A percentile compares a stretch with the other conserved stretches of the same genome.
Conservation (phyloP, 2,888 invertebrate species). For the Orthonevra nobilis region DNA sequence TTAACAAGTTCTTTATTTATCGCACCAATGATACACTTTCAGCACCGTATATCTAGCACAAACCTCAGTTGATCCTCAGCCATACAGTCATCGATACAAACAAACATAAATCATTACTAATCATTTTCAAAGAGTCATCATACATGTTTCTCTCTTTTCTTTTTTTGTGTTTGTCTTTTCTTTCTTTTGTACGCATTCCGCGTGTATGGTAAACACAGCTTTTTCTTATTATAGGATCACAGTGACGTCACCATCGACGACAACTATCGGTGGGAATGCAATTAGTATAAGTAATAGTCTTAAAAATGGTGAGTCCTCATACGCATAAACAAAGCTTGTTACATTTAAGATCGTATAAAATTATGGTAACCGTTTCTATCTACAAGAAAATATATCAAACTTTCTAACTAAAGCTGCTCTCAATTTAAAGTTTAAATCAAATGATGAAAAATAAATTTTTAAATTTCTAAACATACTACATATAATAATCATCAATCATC, state of each 20-base stretch:
- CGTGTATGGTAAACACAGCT: conserved; percentile 77
- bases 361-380: conserved; percentile 24
- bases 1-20: too few relatives aligned
- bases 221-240: conserved; percentile 80
- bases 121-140: conserved; percentile 46
- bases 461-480: conserved; percentile 53
- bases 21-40: conserved; percentile 26
- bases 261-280: conserved; percentile 75
- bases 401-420: conserved; percentile 41
- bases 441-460: conserved; percentile 40
- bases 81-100: conserved; percentile 32
- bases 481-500: conserved; percentile 45
- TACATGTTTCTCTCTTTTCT: conserved; percentile 58
- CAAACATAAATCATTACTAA: conserved; percentile 42
- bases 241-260: conserved; percentile 79
- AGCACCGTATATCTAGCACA: conserved; percentile 53
- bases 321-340: conserved; percentile 70
- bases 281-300: conserved; percentile 72
- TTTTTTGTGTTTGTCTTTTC: conserved; percentile 39
- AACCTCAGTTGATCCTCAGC: too few relatives aligned
- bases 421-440: conserved; percentile 15
- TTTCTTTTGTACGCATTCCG: conserved; percentile 71
- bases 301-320: conserved; percentile 75
- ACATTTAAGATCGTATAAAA: background rate
- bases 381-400: conserved; percentile 16